phyloP scores from a whole-genome alignment of 2,113 vertebrate genomes.

The Gadus chalcogrammus region DNA sequence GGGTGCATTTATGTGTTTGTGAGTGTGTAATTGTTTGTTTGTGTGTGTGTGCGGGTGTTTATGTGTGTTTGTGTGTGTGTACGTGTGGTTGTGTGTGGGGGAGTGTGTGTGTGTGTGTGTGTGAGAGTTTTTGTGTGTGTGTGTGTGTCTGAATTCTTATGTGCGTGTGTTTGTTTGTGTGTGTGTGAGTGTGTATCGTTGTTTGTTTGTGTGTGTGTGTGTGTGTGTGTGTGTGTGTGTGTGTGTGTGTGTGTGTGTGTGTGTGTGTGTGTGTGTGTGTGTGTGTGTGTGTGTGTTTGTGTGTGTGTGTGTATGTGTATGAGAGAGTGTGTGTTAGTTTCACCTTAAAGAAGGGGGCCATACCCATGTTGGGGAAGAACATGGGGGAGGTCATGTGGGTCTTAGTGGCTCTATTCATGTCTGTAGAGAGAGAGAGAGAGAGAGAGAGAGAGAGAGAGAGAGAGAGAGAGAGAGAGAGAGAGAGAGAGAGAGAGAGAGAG shows the following conservation, averaged over 20 bases:
- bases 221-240: conserved; percentile 9
- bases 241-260: background rate
- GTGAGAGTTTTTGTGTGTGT: conserved; percentile 3
- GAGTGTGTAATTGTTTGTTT: background rate
- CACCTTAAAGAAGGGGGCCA: conserved; percentile 65
- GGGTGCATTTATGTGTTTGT: background rate
- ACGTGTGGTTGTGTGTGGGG: background rate
- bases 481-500: too few species aligned
- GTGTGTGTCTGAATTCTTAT: conserved; percentile 1
- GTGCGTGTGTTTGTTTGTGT: background rate
- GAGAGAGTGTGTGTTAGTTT: conserved; percentile 14
- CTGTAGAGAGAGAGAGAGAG: conserved; percentile 10
- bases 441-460: too few species aligned
- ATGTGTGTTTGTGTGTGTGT: background rate
- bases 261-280: background rate
- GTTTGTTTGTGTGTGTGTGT: conserved; percentile 7
- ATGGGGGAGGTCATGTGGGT: conserved; percentile 41
- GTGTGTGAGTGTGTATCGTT: background rate
- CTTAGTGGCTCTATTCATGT: conserved; percentile 53
- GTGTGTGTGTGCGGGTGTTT: background rate
- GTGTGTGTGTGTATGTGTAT: conserved; percentile 13
- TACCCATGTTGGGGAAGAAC: conserved; percentile 44
- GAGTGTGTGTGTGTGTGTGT: background rate
- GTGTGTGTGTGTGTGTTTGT: background rate
- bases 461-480: too few species aligned